Evolutionary conservation across 1,140 invertebrate species (phyloP), one percentile per base, ranked within the genome.

Genomic region (Gerris buenoi): DNA sequence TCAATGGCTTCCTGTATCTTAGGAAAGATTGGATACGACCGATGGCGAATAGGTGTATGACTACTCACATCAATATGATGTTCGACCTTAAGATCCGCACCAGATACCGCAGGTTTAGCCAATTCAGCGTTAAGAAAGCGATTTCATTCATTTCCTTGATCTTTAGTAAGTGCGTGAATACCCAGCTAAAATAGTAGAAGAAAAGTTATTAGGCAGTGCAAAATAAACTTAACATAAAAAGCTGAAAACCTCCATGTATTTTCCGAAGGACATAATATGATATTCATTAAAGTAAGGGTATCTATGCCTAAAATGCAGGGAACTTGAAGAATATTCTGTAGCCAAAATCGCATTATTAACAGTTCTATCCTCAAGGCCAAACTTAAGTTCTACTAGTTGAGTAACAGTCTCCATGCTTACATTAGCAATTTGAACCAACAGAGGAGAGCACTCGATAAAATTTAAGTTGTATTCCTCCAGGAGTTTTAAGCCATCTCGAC

Each of bases 1-100:
- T 70, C 58, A 10, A 71, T 70, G 18, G 69, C 56, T 15, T 25
- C n/a, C 26, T 68, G 69, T 22, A 68, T 67, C 13, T 25, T 27
- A 0, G 66, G 66, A 27, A 58, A 61, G 1, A 56, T 22, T 2
- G 66, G 67, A 25, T 71, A 68, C n/a, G 67, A 66, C 25, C 69
- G 33, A 25, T 71, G 69, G 29, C 65, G 66, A 26, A 66, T 64
- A 2, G 66, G 69, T 10, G n/a, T 29, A 46, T 46, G 33, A 46
- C 33, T 18, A 46, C 33, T 18, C 18, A 46, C 33, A 46, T 46
- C 33, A 46, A 46, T 46, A 18, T 46, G 33, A 46, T 46, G 33
- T 46, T 46, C 33, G 33, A 46, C 33, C 33, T 46, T 46, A 46
- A 18, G 33, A 18, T 5, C 18, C 5, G 33, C 33, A 46, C 33